Conservation (phyloP, 2,888 invertebrate species). For the Melangyna quadrimaculata region DNA sequence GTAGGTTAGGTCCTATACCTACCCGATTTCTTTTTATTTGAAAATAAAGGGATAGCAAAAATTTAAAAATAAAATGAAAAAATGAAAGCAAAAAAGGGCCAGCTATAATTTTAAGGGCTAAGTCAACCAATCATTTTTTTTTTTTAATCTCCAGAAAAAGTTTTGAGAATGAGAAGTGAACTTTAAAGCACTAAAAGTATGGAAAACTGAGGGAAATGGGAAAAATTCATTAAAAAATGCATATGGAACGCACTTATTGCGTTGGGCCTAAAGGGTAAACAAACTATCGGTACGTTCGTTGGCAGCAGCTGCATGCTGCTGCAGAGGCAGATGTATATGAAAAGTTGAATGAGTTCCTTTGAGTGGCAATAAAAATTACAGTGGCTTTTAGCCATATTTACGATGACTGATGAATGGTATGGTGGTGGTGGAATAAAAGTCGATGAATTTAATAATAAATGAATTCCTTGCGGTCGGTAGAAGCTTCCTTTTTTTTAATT, state of each 20-base stretch:
- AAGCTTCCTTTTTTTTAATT: not conserved
- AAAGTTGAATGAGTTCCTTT: constrained; percentile 2
- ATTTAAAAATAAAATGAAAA: not conserved
- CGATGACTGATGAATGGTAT: not conserved
- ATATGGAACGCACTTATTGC: constrained; percentile 22
- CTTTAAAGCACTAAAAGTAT: constrained; percentile 5
- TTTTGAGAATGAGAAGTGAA: constrained; percentile 15
- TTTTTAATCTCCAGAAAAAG: constrained; percentile 49
- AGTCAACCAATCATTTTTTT: constrained; percentile 61
- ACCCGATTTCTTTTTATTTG: too few species aligned
- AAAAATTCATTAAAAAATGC: constrained; percentile 19
- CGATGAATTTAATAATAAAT: not conserved
- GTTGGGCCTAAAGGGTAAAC: constrained; percentile 19
- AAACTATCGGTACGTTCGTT: constrained; percentile 10
- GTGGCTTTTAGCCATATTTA: not conserved
- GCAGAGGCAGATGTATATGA: not conserved
- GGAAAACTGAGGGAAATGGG: not conserved
- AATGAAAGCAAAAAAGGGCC: constrained; percentile 24
- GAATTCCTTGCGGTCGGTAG: not conserved
- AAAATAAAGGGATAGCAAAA: not conserved
- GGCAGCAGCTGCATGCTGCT: not conserved
- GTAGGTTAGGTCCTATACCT: too few species aligned
- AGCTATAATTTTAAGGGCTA: constrained; percentile 33
- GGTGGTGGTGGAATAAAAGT: not conserved
- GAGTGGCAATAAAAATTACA: constrained; percentile 15